Evolutionary conservation across 2,113 vertebrate genomes (phyloP), one percentile per base, ranked within the genome.

Genomic region (Butastur rufipennis): DNA sequence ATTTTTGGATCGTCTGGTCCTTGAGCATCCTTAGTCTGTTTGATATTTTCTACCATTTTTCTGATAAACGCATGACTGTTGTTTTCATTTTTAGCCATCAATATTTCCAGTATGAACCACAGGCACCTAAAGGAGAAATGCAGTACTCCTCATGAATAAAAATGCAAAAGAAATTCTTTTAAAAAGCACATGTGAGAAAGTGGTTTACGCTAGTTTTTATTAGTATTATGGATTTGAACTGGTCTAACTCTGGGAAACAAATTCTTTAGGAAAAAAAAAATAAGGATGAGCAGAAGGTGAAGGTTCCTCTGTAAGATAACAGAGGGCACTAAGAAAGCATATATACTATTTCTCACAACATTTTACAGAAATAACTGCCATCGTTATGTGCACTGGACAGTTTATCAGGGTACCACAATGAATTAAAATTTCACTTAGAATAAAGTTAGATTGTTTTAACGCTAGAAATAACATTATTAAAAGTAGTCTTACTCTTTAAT

Each of bases 1-100:
- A 99, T 99, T 98, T 99, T 99, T 95, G 98, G 94, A 93, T 99
- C 99, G 47, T 97, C 98, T 73, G 99, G 98, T 86, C 98, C 97
- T 98, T 99, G 99, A 59, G 99, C 99, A 91, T 99, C 99, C 97
- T 99, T 99, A 12, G 99, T 99, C 98, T 99, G 99, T 95, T 99
- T 99, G 92, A 99, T 99, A 93, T 99, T 99, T 98, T 99, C 99
- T 95, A 99, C 99, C 99, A 99, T 99, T 98, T 99, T 99, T 95
- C 99, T 98, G 58, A 99, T 99, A 97, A 99, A 99, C 1, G 99
- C 99, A 36, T 99, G 99, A 89, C 99, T 99, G 96, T 99, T 99
- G 98, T 99, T 99, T 98, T 99, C 99, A 93, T 99, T 99, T 98
- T 99, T 99, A 92, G 99, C 98, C 99, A 99, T 99, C 93, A 99